Percentiles rank a stretch among this genome's conserved stretches.
These are phyloP conservation scores for Cyprinodon diabolis DNA, from an alignment of 2,797 vertebrate genomes.

Conservation along the genomic window DNA sequence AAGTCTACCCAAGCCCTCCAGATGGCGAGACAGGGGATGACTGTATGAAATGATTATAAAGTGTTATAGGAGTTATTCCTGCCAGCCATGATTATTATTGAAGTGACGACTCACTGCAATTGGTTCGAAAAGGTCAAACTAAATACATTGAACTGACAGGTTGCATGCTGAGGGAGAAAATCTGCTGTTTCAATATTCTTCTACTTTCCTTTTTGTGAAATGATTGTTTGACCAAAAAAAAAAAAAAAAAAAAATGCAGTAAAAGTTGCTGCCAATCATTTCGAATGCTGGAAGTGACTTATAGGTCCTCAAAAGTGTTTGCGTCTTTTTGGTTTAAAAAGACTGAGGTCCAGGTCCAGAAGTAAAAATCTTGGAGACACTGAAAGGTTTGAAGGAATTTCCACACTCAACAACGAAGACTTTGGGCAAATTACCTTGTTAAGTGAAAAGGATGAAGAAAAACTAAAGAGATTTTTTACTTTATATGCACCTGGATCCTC, in stretches of 20 bases:
- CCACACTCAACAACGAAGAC: too few species aligned
- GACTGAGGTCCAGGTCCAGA: too few species aligned
- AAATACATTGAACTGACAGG: slow-evolving; percentile 78
- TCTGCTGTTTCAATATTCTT: slow-evolving; percentile 55
- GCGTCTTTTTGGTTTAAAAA: too few species aligned
- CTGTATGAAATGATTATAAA: slow-evolving; percentile 72
- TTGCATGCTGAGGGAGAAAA: slow-evolving; percentile 59
- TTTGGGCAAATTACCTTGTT: too few species aligned
- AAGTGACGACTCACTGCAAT: slow-evolving; percentile 63
- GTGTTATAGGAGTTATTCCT: slow-evolving; percentile 63
- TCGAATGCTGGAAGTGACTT: slow-evolving; percentile 47
- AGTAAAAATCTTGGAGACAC: too few species aligned
- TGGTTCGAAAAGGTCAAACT: slow-evolving; percentile 77
- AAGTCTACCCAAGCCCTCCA: slow-evolving; percentile 60
- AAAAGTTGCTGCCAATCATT: slow-evolving; percentile 73
- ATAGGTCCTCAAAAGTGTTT: neutral
- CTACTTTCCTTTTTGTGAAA: slow-evolving; percentile 36
- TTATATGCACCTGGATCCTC: too few species aligned
- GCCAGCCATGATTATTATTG: slow-evolving; percentile 61
- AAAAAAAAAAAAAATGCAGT: slow-evolving; percentile 47
- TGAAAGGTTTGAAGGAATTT: too few species aligned
- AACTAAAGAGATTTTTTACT: too few species aligned
- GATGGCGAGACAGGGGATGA: slow-evolving; percentile 57
- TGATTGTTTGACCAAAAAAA: slow-evolving; percentile 50
- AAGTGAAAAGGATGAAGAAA: too few species aligned